phyloP scores from a whole-genome alignment of 2,888 invertebrate genomes.

The Beris morrisii region DNA sequence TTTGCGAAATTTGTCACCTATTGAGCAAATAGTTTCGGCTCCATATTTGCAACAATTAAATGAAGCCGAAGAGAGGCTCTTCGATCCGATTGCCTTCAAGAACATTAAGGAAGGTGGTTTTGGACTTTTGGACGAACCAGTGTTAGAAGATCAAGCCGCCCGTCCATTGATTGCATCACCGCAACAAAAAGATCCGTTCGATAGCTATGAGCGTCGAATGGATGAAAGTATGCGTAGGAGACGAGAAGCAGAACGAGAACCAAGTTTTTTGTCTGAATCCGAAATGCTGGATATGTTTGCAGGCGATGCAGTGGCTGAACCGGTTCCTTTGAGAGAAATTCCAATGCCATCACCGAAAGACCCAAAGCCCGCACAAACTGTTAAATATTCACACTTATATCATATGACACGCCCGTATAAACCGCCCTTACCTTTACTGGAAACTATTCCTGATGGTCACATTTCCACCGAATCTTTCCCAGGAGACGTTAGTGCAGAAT shows the following conservation, averaged over 20 bases:
- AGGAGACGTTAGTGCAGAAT: neutral
- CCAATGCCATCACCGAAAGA: conserved; percentile 28
- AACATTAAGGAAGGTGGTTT: neutral
- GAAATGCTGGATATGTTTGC: conserved; percentile 17
- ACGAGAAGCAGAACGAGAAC: neutral
- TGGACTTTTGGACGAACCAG: conserved; percentile 8
- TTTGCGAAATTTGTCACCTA: conserved; percentile 7
- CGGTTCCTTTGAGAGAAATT: neutral
- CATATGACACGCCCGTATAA: neutral
- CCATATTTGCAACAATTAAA: neutral
- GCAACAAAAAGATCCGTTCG: conserved; percentile 12
- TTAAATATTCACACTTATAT: neutral
- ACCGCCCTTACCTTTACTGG: neutral
- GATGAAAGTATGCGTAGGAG: conserved; percentile 17
- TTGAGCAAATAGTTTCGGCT: neutral
- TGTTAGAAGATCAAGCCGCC: neutral
- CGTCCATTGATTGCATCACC: neutral
- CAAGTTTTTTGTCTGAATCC: neutral
- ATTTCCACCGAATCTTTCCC: conserved; percentile 11
- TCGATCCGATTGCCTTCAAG: conserved; percentile 2
- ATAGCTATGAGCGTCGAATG: conserved; percentile 22
- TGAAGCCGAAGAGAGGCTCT: neutral
- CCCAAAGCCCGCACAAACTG: neutral
- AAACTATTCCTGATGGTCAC: conserved; percentile 5
- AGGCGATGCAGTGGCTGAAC: conserved; percentile 10